These are phyloP conservation scores for Cetoscarus ocellatus DNA, from an alignment of 2,797 vertebrate genomes.

Conservation along the genomic window DNA sequence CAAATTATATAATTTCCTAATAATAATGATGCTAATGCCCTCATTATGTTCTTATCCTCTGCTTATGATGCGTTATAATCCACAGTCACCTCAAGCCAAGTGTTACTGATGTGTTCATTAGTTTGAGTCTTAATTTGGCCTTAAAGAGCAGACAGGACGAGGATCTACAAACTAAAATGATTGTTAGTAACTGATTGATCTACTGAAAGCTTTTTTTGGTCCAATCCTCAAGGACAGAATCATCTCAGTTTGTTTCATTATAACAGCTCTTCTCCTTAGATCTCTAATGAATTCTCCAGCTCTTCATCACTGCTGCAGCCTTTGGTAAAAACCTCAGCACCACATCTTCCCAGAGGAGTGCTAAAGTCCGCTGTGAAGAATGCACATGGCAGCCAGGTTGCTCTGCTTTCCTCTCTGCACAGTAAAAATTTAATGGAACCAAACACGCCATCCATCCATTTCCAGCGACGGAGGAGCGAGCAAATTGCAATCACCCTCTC, in stretches of 20 bases:
- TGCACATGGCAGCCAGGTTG: slow-evolving; percentile 43
- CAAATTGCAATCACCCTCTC: slow-evolving; percentile 56
- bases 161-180: slow-evolving; percentile 40
- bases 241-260: slow-evolving; percentile 21
- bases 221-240: slow-evolving; percentile 50
- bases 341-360: slow-evolving; percentile 48
- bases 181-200: slow-evolving; percentile 60
- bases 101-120: slow-evolving; percentile 72
- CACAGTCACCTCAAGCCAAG: slow-evolving; percentile 67
- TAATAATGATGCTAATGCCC: slow-evolving; percentile 65
- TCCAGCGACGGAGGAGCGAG: slow-evolving; percentile 48
- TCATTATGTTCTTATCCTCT: slow-evolving; percentile 73
- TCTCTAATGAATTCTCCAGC: slow-evolving; percentile 57
- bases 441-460: slow-evolving; percentile 63
- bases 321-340: slow-evolving; percentile 43
- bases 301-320: slow-evolving; percentile 60
- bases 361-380: slow-evolving; percentile 71
- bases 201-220: slow-evolving; percentile 1
- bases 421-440: slow-evolving; percentile 69
- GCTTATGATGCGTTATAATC: slow-evolving; percentile 69
- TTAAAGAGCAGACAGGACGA: slow-evolving; percentile 47
- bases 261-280: slow-evolving; percentile 26
- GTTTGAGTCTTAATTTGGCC: slow-evolving; percentile 54
- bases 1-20: slow-evolving; percentile 63
- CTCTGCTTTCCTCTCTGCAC: slow-evolving; percentile 40